These are phyloP conservation scores for Sabellastarte sp. DNA, from an alignment of 2,888 invertebrate species.

Conservation along the genomic window DNA sequence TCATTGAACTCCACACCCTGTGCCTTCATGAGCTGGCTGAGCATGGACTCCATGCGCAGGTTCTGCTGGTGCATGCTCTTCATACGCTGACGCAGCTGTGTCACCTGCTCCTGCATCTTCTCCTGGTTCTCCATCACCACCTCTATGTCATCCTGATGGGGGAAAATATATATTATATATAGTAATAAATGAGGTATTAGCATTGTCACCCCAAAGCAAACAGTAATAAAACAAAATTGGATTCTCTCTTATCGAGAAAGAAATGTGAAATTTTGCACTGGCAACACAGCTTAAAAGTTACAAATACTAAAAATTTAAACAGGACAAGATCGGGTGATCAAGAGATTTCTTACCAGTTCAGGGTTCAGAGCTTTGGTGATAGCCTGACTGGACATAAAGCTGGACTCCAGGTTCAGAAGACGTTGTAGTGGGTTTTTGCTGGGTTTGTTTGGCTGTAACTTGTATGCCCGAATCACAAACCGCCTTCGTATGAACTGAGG, in stretches of 20 bases:
- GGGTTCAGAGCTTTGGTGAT: conserved; percentile 50
- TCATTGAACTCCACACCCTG: conserved; percentile 42
- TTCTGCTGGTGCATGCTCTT: conserved; percentile 43
- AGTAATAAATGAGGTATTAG: no score
- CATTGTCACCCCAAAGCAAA: no score
- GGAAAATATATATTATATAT: no score
- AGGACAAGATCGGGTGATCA: no score
- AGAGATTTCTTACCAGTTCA: conserved; percentile 42
- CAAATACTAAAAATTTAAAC: no score
- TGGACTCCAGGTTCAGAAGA: conserved; percentile 29
- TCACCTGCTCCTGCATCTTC: conserved; percentile 37
- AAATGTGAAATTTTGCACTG: no score
- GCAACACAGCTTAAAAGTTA: no score
- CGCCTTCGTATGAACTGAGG: conserved; percentile 56
- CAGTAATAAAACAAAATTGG: no score
- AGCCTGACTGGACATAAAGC: conserved; percentile 36
- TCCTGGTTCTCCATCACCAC: conserved; percentile 47
- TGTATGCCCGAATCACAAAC: conserved; percentile 45
- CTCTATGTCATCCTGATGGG: conserved; percentile 52
- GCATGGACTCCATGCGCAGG: conserved; percentile 46
- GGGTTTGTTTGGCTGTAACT: conserved; percentile 50
- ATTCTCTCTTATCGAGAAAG: no score
- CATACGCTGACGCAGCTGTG: conserved; percentile 40
- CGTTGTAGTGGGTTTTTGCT: conserved; percentile 29
- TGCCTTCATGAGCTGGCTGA: conserved; percentile 40